Evolutionary conservation across 2,113 vertebrate genomes (phyloP).

Genomic region (Calyptommatus sinebrachiatus): DNA sequence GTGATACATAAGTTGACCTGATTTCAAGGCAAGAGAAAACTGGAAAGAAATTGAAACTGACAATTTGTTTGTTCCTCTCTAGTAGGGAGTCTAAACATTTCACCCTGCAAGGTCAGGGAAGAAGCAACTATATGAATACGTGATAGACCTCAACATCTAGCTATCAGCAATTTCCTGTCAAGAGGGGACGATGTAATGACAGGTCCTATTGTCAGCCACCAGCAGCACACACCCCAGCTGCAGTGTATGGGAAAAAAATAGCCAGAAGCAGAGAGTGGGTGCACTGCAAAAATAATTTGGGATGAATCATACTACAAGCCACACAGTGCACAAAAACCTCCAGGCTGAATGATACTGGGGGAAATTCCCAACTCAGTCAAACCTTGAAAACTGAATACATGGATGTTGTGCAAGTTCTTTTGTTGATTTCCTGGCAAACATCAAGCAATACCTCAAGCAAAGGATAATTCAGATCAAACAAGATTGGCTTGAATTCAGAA

Average conservation of each 20-base stretch:
- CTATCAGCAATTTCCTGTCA: neutral
- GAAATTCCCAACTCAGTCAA: conserved; percentile 2
- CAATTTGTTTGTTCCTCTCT: neutral
- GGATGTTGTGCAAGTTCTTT: conserved; percentile 2
- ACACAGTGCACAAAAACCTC: conserved; percentile 5
- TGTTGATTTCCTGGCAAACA: neutral
- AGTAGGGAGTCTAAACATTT: neutral
- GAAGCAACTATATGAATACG: neutral
- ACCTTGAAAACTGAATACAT: neutral
- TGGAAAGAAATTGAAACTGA: neutral
- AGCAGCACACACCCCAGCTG: neutral
- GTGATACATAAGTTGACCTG: neutral
- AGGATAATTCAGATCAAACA: conserved; percentile 10
- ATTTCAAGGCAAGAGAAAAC: neutral
- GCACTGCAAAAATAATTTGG: conserved; percentile 8
- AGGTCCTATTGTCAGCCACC: neutral
- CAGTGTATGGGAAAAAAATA: neutral
- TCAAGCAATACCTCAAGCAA: neutral
- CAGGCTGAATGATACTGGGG: neutral
- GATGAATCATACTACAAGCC: conserved; percentile 4
- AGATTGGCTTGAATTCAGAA: conserved; percentile 1
- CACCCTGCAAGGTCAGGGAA: neutral
- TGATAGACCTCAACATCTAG: neutral
- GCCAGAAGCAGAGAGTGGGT: conserved; percentile 7
- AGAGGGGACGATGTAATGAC: neutral